Evolutionary conservation across 2,888 invertebrate species (phyloP).

Genomic region (Agrotis segetum): DNA sequence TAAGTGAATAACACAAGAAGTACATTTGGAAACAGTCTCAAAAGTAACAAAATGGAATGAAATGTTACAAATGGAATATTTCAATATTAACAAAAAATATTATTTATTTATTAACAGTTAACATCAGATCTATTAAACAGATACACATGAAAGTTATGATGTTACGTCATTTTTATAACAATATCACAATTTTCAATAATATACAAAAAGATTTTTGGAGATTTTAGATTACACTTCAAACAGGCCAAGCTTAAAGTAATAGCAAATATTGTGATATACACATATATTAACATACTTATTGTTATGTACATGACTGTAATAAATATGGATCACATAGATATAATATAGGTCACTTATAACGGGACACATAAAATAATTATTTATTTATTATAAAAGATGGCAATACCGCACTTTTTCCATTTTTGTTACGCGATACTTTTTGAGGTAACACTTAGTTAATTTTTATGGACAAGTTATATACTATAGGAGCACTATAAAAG

Average conservation of each 20-base stretch:
- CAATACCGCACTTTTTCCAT: slow-evolving; percentile 70
- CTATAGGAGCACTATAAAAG: neutral
- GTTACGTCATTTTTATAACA: slow-evolving; percentile 86
- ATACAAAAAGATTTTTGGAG: slow-evolving; percentile 88
- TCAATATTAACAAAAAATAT: slow-evolving; percentile 53
- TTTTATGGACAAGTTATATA: slow-evolving; percentile 13
- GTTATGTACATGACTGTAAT: slow-evolving; percentile 80
- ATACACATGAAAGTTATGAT: slow-evolving; percentile 83
- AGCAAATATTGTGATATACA: slow-evolving; percentile 83
- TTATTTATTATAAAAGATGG: slow-evolving; percentile 76
- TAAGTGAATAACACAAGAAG: slow-evolving; percentile 51
- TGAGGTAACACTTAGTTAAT: slow-evolving; percentile 30
- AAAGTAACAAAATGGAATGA: slow-evolving; percentile 62
- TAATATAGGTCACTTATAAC: slow-evolving; percentile 80
- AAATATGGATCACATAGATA: slow-evolving; percentile 79
- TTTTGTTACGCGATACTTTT: slow-evolving; percentile 62
- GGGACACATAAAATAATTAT: slow-evolving; percentile 76
- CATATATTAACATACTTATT: slow-evolving; percentile 76
- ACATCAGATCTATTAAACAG: slow-evolving; percentile 77
- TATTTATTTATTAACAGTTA: slow-evolving; percentile 71
- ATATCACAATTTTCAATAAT: slow-evolving; percentile 91
- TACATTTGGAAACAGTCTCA: slow-evolving; percentile 60
- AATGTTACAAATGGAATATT: slow-evolving; percentile 56
- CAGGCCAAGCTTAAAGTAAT: slow-evolving; percentile 89
- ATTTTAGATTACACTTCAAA: slow-evolving; percentile 87